Evolutionary conservation across 2,113 vertebrate genomes (phyloP).

Genomic region (Solenodon paradoxus): DNA sequence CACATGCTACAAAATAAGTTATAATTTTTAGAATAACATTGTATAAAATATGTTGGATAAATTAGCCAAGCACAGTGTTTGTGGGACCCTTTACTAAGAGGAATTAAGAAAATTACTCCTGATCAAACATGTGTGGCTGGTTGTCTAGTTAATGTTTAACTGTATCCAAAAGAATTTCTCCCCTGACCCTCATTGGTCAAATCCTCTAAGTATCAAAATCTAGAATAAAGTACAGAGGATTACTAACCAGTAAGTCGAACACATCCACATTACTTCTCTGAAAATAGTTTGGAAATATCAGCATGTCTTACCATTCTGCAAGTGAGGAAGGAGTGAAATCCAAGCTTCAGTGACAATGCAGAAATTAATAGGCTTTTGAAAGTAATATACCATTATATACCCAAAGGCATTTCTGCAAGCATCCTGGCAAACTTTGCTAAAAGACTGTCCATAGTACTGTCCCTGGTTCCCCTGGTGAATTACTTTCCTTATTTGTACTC

Average conservation of each 20-base stretch:
- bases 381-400: background rate
- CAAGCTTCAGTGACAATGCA: background rate
- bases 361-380: background rate
- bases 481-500: background rate
- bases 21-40: background rate
- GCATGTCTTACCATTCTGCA: background rate
- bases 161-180: background rate
- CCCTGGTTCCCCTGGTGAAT: background rate
- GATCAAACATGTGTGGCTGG: background rate
- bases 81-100: background rate
- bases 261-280: background rate
- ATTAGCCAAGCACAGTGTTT: background rate
- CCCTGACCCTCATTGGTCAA: background rate
- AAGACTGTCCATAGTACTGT: background rate
- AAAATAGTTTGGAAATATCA: background rate
- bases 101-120: background rate
- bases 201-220: too few species aligned
- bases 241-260: background rate
- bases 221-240: background rate
- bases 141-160: background rate
- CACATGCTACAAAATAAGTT: background rate
- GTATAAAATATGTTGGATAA: background rate
- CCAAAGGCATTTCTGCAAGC: background rate
- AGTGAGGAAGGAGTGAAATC: background rate
- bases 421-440: background rate